Evolutionary conservation across 2,888 invertebrate species (phyloP).

Genomic region (Drosophila eohydei): DNA sequence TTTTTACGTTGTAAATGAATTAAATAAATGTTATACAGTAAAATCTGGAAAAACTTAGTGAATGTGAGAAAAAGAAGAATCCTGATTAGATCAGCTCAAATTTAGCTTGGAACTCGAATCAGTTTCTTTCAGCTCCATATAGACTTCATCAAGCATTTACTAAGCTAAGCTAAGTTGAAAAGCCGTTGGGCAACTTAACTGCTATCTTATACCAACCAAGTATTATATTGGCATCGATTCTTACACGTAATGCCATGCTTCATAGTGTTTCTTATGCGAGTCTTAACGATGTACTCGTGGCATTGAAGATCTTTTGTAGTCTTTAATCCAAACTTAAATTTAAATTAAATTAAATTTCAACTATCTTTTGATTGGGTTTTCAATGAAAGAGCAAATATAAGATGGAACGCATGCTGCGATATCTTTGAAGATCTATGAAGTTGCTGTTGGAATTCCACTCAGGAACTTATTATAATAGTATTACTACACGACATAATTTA

Average conservation of each 20-base stretch:
- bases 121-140: no score
- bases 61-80: neutral
- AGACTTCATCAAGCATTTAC: no score
- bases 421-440: no score
- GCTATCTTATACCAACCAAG: no score
- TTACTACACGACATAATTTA: neutral
- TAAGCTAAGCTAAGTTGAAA: no score
- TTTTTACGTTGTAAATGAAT: conserved; percentile 24
- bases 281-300: neutral
- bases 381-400: neutral
- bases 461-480: no score
- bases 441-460: no score
- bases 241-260: neutral
- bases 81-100: neutral
- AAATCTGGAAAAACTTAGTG: neutral
- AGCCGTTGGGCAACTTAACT: no score
- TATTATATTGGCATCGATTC: no score
- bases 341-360: neutral
- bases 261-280: neutral
- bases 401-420: no score
- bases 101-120: neutral
- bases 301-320: no score
- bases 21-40: conserved; percentile 4
- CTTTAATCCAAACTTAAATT: neutral
- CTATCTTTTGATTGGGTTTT: neutral